Evolutionary conservation across 2,113 vertebrate genomes (phyloP).

Genomic region (Tupaia tana): DNA sequence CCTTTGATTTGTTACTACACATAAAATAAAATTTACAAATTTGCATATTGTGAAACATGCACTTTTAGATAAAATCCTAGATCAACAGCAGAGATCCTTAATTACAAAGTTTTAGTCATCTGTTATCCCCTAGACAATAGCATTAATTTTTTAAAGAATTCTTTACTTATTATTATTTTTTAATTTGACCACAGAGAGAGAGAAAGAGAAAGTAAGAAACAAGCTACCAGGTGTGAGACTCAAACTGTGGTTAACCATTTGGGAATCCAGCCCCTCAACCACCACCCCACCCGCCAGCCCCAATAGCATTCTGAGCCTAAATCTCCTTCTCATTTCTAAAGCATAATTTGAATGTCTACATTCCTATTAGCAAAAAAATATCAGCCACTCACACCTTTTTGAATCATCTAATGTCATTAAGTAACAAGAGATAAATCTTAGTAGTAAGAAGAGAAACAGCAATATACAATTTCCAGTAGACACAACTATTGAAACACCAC

Average conservation of each 20-base stretch:
- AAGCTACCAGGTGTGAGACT: no score
- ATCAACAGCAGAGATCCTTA: neutral
- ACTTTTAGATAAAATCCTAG: neutral
- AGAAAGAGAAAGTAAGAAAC: no score
- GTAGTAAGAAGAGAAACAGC: neutral
- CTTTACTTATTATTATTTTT: no score
- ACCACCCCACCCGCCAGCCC: no score
- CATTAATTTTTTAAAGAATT: neutral
- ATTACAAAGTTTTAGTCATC: neutral
- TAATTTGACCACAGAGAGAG: no score
- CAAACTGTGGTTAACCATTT: no score
- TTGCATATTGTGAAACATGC: neutral
- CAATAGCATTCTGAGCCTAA: neutral
- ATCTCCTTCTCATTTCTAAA: neutral
- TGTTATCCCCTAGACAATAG: neutral
- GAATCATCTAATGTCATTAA: neutral
- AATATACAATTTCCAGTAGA: conserved; percentile 47
- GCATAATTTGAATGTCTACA: neutral
- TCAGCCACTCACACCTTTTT: neutral
- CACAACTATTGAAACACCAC: neutral
- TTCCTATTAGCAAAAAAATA: neutral
- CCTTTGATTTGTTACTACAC: neutral
- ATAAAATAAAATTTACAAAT: neutral
- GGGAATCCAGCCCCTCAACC: no score
- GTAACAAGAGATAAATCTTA: neutral